Evolutionary conservation across 2,888 invertebrate species (phyloP), one percentile per base, ranked within the genome.

Genomic region (Phragmatobia fuliginosa): DNA sequence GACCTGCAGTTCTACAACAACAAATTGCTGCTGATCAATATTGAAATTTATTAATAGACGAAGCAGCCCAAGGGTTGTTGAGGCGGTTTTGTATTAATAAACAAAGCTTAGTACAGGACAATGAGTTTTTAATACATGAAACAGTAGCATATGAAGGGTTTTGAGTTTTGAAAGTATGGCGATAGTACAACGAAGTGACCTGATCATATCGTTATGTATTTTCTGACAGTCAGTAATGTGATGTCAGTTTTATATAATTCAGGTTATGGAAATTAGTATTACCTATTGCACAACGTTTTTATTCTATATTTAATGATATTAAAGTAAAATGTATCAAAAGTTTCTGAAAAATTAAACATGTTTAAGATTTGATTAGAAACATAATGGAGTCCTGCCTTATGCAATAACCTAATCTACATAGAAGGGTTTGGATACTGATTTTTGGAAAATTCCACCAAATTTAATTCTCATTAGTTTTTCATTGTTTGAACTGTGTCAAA

Each of bases 281-380:
- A 38, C 16, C 16, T 38, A 16, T 38, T 38, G 38, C 16, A 8
- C 25, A 1, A 49, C n/a, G 0, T 25, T 49, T 10, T 10, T 3
- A 49, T 49, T n/a, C 49, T 25, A 49, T 25, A 49, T 45, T 45
- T 21, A 4, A 4, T 16, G 31, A 28, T 2, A 58, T 6, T 10
- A 58, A 14, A 58, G 11, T 11, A 14, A 31, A 7, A 18, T 31
- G 10, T 38, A 59, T 59, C 41, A 41, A 41, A 25, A 58, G n/a
- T 66, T n/a, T n/a, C n/a, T n/a, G n/a, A n/a, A n/a, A n/a, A n/a
- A n/a, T n/a, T n/a, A n/a, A n/a, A n/a, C n/a, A n/a, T n/a, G 58
- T 32, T 59, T 33, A 16, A 58, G 36, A 70, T 70, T 70, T 62
- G 58, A 66, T 70, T 36, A 68, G 32, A 21, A 25, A 58, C 36